Evolutionary conservation across 1,140 invertebrate genomes (phyloP), one percentile per base, ranked within the genome.

Genomic region (Penaeus vannamei): DNA sequence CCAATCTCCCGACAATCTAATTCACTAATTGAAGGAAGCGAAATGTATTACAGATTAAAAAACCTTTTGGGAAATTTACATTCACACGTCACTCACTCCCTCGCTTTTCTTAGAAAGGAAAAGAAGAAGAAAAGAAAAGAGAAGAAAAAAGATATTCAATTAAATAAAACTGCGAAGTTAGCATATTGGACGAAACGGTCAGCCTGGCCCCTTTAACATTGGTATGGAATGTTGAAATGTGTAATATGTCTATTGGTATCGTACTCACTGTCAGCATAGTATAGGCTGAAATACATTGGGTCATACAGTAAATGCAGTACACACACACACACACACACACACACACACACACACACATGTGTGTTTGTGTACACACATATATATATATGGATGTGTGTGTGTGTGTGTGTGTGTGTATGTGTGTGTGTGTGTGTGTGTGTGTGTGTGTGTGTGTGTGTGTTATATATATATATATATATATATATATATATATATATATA

Each of bases 401-500:
- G 10, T 8, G 10, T 12, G 10, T 53, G 8, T 53, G 8, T 53
- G 10, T 53, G 10, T 53, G 10, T 53, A 53, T 53, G 10, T 53
- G 10, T 53, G 10, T 53, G 14, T 53, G 10, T 53, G 14, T 53
- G 10, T 53, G 10, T 10, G 10, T 12, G 0, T 53, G 14, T 53
- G 10, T 53, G 14, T 53, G 10, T 10, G 10, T 53, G 14, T 10
- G 10, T 53, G 14, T 53, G 10, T 53, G 14, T 53, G 14, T 12
- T 76, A 76, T 76, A 76, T 76, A 76, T 76, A 76, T 10, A 76
- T 76, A 76, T 76, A 76, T 76, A 76, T 14, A 76, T 76, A 76
- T 76, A 76, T 76, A 76, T 76, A 14, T 76, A 42, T 76, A 42
- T 76, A 42, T 76, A 42, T 76, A 32, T 76, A 76, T 76, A 32